Evolutionary conservation across 1,140 invertebrate genomes (phyloP).

Genomic region (Ctenoplectra terminalis): DNA sequence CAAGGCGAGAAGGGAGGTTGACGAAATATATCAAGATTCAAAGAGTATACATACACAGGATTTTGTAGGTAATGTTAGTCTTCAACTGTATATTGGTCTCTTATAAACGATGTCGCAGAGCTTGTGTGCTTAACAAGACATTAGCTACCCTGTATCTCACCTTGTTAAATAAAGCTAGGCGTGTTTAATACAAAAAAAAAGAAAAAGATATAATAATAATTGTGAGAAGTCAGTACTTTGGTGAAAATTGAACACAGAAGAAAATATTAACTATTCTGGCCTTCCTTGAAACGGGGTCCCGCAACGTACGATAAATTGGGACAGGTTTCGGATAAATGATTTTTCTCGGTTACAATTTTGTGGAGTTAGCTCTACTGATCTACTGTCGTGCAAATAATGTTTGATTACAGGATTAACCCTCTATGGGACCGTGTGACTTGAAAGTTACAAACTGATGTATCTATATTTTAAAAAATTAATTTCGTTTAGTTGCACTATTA

Average conservation of each 20-base stretch:
- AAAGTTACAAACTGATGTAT: too few relatives aligned
- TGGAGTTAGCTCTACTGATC: too few relatives aligned
- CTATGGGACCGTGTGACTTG: too few relatives aligned
- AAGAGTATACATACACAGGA: constrained; percentile 48
- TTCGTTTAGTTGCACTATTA: too few relatives aligned
- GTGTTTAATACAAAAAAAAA: constrained; percentile 79
- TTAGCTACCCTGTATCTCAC: constrained; percentile 80
- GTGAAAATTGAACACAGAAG: not conserved
- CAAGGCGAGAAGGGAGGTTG: not conserved
- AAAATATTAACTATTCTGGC: not conserved
- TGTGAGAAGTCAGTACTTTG: not conserved
- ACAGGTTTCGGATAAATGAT: not conserved
- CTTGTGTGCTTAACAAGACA: constrained; percentile 77
- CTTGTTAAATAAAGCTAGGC: constrained; percentile 82
- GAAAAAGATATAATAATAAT: constrained; percentile 17
- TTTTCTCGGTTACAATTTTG: too few relatives aligned
- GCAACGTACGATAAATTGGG: constrained; percentile 39
- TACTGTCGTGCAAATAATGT: too few relatives aligned
- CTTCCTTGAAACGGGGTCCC: constrained; percentile 49
- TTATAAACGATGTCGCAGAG: constrained; percentile 69
- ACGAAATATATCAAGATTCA: constrained; percentile 25
- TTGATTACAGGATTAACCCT: too few relatives aligned
- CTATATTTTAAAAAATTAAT: too few relatives aligned
- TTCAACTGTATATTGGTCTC: constrained; percentile 70
- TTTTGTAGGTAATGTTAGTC: constrained; percentile 64